Base-by-base conservation (phyloP, 2,797 vertebrate species). In the Takifugu ocellatus region DNA sequence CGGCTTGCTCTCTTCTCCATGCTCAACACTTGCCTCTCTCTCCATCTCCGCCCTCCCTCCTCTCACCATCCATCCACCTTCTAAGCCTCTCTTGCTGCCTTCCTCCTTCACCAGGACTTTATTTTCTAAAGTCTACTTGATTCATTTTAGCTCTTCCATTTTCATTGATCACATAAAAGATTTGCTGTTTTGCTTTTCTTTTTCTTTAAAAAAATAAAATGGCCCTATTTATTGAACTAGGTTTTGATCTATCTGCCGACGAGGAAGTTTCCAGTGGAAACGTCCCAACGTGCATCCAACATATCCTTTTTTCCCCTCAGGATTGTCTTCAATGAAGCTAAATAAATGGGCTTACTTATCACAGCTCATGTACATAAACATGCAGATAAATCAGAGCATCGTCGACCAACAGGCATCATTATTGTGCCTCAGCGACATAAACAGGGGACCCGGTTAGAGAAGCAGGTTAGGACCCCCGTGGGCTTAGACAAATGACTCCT, bases 1-100 rank as follows among this genome's bases (percentile, higher is more conserved):
- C 50, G 68, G 74, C 83, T 86, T 79, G 85, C 83, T 85, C 84
- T 84, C 82, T 75, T 17, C 82, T 78, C 77, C 77, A 67, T 45
- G 27, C 81, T 73, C 77, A 56, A 56, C 72, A 50, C 61, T 72
- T 52, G 36, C 58, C 74, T 49, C 69, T 42, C 65, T 50, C 61
- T 27, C 62, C 27, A 55, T 44, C 24, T 50, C 59, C 53, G n/a
- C 63, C 17, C 51, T 43, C 60, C 49, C 46, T 42, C 55, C 58
- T 50, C 72, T 68, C 21, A 47, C 75, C 82, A 86, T 84, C 80
- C 82, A 83, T 84, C 81, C 84, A 83, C 83, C 74, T 84, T 79
- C 81, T 84, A 77, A 84, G 71, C 79, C 77, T 83, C 77, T 79
- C 79, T 51, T 70, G 65, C 79, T 70, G 69, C 66, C 73, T 76